Evolutionary conservation across 2,888 invertebrate species (phyloP).

Genomic region (Homarus gammarus): DNA sequence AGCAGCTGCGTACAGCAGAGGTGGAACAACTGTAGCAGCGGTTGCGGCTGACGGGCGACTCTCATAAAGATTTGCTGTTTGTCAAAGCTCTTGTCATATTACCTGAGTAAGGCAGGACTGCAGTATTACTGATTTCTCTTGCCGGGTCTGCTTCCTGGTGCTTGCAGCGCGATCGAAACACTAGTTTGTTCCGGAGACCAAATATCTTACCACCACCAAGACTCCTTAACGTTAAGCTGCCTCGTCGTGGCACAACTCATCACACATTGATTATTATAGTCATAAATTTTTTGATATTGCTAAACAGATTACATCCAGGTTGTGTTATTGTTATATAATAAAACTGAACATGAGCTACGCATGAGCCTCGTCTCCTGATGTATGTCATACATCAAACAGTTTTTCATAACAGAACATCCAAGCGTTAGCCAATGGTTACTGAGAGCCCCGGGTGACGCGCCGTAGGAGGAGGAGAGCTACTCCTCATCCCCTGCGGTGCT

Average conservation of each 20-base stretch:
- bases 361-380: conserved; percentile 21
- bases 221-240: not conserved
- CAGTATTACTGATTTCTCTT: not conserved
- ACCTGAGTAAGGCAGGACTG: conserved; percentile 19
- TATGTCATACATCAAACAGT: not conserved
- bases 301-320: not conserved
- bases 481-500: not conserved
- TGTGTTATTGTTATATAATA: conserved; percentile 19
- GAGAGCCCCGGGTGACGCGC: conserved; percentile 12
- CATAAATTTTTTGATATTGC: not conserved
- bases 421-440: conserved; percentile 24
- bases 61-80: not conserved
- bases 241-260: not conserved
- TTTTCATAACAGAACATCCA: conserved; percentile 28
- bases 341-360: not conserved
- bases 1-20: not conserved
- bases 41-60: not conserved
- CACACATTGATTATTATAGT: not conserved
- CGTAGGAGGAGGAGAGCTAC: not conserved
- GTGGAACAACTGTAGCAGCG: not conserved
- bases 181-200: conserved; percentile 8
- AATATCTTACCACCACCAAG: not conserved
- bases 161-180: not conserved
- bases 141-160: not conserved
- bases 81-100: conserved; percentile 9